A percentile compares a stretch with the other conserved stretches of the same genome.
Evolutionary conservation across 2,797 vertebrate genomes (phyloP).

Genomic region (Melanogrammus aeglefinus): DNA sequence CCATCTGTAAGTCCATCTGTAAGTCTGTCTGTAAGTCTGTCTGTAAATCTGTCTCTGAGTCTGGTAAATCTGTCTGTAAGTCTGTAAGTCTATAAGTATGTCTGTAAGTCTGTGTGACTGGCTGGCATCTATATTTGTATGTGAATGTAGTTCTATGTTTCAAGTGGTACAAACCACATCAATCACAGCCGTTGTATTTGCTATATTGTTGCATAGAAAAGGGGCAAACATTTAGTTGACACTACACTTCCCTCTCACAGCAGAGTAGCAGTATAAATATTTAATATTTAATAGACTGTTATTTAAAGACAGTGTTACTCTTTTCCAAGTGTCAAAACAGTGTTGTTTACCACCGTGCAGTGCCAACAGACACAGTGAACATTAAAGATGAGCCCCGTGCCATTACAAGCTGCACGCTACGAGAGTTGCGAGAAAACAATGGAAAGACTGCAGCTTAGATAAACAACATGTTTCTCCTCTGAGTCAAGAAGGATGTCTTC

Average conservation of each 20-base stretch:
- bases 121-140: not conserved
- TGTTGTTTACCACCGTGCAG: slow-evolving; percentile 52
- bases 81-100: not conserved
- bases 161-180: slow-evolving; percentile 18
- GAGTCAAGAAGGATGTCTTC: not conserved
- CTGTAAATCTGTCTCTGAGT: not conserved
- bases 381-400: slow-evolving; percentile 48
- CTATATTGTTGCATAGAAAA: slow-evolving; percentile 39
- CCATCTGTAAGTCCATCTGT: not conserved
- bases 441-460: not conserved
- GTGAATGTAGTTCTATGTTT: not conserved
- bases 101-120: not conserved
- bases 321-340: slow-evolving; percentile 13
- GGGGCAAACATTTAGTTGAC: slow-evolving; percentile 57
- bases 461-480: not conserved
- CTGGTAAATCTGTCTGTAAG: not conserved
- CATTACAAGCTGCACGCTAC: slow-evolving; percentile 13
- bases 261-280: slow-evolving; percentile 34
- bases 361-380: slow-evolving; percentile 32
- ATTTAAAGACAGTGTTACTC: slow-evolving; percentile 39
- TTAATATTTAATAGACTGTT: slow-evolving; percentile 58
- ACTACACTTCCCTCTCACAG: slow-evolving; percentile 32
- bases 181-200: slow-evolving; percentile 48
- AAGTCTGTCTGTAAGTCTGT: not conserved
- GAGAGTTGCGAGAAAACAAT: not conserved